Conservation (phyloP, 2,797 vertebrate genomes). For the Lacerta agilis region DNA sequence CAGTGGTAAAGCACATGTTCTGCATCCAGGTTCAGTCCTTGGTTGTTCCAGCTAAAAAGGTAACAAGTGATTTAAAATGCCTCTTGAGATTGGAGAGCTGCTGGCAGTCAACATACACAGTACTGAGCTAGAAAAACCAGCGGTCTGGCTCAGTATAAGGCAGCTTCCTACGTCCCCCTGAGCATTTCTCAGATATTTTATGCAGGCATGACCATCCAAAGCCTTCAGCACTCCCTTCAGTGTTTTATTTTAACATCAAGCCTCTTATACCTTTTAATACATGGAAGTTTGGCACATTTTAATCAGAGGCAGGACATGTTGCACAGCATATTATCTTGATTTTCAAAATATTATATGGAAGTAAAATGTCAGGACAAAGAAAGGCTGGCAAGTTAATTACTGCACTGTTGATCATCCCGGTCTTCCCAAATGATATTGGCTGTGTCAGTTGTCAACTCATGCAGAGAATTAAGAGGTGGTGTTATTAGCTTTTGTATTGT, state of each 20-base stretch:
- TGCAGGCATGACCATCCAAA: not conserved
- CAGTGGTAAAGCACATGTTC: not conserved
- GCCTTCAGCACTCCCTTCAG: not conserved
- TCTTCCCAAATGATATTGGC: conserved; percentile 1
- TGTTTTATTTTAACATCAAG: not conserved
- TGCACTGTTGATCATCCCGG: not conserved
- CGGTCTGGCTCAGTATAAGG: not conserved
- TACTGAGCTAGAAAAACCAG: not conserved
- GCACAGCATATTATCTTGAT: not conserved
- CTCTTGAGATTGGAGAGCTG: not conserved
- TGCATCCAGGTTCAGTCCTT: not conserved
- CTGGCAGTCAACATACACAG: not conserved
- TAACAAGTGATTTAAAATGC: not conserved
- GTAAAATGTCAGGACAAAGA: not conserved
- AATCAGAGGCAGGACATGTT: not conserved
- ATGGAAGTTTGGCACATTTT: not conserved
- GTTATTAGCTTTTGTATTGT: conserved; percentile 47
- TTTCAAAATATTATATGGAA: not conserved
- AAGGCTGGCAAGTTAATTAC: not conserved
- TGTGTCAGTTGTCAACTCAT: not conserved
- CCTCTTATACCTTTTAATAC: not conserved
- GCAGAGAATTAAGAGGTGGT: conserved; percentile 54
- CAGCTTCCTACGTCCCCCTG: not conserved
- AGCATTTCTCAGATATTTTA: not conserved
- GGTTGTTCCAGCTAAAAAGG: not conserved